These are phyloP conservation scores for Trichomalopsis sarcophagae DNA, from an alignment of 1,140 invertebrate genomes.

Conservation along the genomic window DNA sequence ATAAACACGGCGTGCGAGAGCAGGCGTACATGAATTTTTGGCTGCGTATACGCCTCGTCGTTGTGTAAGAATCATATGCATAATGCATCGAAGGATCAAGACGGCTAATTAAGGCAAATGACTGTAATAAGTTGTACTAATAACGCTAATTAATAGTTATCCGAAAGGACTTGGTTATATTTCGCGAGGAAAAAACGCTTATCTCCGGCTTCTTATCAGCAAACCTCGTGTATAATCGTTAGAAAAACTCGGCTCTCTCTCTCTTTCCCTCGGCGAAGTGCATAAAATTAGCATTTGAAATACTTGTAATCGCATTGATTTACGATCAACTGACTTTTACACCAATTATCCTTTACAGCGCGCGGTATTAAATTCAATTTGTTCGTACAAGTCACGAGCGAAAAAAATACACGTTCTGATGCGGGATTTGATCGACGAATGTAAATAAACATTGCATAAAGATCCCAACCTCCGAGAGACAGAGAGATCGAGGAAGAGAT, in stretches of 20 bases:
- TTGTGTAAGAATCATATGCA: no score
- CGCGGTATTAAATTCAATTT: neutral
- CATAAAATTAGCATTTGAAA: constrained; percentile 1
- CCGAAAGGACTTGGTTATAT: neutral
- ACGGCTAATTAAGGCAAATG: neutral
- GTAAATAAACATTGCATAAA: constrained; percentile 13
- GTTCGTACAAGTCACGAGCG: neutral
- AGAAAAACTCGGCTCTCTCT: neutral
- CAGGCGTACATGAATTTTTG: neutral
- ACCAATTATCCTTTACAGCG: neutral
- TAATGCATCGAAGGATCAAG: no score
- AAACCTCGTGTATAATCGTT: neutral
- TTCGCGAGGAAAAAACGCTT: neutral
- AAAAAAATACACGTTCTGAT: neutral
- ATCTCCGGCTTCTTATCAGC: neutral
- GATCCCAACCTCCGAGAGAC: neutral
- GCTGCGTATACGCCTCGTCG: neutral
- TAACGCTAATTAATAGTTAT: neutral
- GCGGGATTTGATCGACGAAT: neutral
- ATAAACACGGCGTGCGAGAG: neutral
- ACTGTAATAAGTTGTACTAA: neutral
- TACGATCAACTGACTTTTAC: neutral
- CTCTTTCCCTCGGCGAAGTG: neutral
- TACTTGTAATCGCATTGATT: neutral
- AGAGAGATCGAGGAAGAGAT: no score